Evolutionary conservation across 2,888 invertebrate genomes (phyloP).

Genomic region (Noctua janthina): DNA sequence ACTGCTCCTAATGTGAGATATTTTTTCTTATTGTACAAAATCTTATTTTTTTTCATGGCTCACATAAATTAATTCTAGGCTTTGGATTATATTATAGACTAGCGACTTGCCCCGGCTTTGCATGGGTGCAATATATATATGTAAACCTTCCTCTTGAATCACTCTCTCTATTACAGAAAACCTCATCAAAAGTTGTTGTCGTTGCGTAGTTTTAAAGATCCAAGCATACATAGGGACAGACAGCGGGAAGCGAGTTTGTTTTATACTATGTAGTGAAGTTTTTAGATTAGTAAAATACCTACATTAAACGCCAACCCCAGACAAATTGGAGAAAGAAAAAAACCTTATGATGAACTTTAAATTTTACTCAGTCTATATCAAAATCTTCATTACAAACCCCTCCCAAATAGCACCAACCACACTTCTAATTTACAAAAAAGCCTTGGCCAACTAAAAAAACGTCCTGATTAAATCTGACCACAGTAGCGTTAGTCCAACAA

Average conservation of each 20-base stretch:
- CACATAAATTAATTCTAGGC: constrained; percentile 4
- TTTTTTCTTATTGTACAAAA: not conserved
- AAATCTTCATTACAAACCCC: not conserved
- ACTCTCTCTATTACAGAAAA: too few relatives aligned
- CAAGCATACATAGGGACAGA: too few relatives aligned
- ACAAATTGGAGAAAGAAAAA: not conserved
- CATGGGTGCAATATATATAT: too few relatives aligned
- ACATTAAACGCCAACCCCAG: not conserved
- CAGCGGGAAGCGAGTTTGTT: too few relatives aligned
- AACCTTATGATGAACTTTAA: not conserved
- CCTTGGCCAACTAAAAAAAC: constrained; percentile 8
- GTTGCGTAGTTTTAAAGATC: too few relatives aligned
- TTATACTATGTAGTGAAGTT: too few relatives aligned
- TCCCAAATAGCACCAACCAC: not conserved
- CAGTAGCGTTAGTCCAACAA: constrained; percentile 68
- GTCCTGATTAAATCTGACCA: constrained; percentile 64
- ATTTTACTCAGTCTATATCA: not conserved
- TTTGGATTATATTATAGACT: too few relatives aligned
- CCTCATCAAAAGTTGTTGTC: too few relatives aligned
- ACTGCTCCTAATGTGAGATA: not conserved
- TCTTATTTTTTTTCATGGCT: not conserved
- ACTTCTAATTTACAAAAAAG: constrained; percentile 4
- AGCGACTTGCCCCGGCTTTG: too few relatives aligned
- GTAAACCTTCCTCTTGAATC: too few relatives aligned
- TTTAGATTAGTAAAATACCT: not conserved